Conservation (phyloP, 2,888 invertebrate species). For the Stenodera caucasica region DNA sequence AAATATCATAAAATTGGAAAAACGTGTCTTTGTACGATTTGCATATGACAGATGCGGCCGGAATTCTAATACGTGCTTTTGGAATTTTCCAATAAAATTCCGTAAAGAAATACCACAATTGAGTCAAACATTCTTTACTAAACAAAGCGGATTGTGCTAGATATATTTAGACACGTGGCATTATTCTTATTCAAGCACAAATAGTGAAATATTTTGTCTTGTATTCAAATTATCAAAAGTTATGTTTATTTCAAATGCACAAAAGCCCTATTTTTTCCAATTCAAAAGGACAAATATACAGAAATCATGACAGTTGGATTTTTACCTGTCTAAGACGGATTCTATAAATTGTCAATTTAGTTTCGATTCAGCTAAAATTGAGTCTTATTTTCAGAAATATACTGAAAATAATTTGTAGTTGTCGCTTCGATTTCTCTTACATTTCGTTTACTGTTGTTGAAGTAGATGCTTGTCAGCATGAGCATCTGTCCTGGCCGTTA, state of each 20-base stretch:
- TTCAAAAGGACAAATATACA: too few relatives aligned
- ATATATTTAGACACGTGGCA: background rate
- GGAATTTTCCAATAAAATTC: background rate
- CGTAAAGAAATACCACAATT: background rate
- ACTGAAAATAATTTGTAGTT: too few relatives aligned
- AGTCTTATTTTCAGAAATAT: too few relatives aligned
- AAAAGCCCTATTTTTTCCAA: too few relatives aligned
- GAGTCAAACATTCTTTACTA: background rate
- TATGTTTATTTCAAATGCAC: too few relatives aligned
- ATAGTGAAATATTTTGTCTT: too few relatives aligned
- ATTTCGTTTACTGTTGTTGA: background rate
- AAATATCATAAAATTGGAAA: background rate
- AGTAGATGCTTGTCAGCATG: slow-evolving; percentile 2
- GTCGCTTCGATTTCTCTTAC: background rate
- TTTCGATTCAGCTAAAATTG: too few relatives aligned
- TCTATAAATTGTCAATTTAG: too few relatives aligned
- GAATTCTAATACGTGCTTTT: background rate
- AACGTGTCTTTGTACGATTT: slow-evolving; percentile 1
- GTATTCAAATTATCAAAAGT: too few relatives aligned
- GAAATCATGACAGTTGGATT: too few relatives aligned
- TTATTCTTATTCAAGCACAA: too few relatives aligned
- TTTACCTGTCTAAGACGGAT: too few relatives aligned
- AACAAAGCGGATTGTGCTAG: background rate
- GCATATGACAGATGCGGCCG: background rate
- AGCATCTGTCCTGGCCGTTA: slow-evolving; percentile 9